Conservation (phyloP, 1,140 invertebrate species). For the Eriosoma lanigerum region DNA sequence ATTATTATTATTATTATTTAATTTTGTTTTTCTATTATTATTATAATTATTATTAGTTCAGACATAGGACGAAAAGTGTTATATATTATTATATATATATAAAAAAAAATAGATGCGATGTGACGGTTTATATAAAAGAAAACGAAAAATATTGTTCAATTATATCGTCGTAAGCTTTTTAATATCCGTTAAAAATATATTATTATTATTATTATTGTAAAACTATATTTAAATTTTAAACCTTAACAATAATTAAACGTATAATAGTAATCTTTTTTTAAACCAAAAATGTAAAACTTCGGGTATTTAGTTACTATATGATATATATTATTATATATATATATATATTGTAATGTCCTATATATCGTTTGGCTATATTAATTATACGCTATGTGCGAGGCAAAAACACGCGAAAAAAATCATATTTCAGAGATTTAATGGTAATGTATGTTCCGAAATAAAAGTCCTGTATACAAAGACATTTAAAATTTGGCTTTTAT, state of each 20-base stretch:
- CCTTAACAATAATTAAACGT: neutral
- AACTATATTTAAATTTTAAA: neutral
- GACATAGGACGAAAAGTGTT: conserved; percentile 33
- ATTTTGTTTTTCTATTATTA: no score
- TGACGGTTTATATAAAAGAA: no score
- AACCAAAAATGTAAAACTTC: conserved; percentile 40
- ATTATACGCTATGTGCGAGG: conserved; percentile 5
- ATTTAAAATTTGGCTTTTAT: conserved; percentile 43
- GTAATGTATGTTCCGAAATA: conserved; percentile 52
- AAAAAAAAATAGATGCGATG: no score
- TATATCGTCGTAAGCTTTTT: conserved; percentile 23
- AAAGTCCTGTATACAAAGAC: conserved; percentile 52
- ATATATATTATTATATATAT: conserved; percentile 39
- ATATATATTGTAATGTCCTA: no score
- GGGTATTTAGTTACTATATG: conserved; percentile 52
- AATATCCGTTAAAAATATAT: conserved; percentile 42
- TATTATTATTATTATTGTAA: conserved; percentile 19
- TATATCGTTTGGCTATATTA: conserved; percentile 43
- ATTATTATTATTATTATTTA: no score
- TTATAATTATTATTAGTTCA: conserved; percentile 30
- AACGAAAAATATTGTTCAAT: no score
- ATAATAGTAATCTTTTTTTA: conserved; percentile 34
- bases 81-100: no score
- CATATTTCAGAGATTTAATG: conserved; percentile 51
- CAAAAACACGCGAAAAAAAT: conserved; percentile 44